These are phyloP conservation scores for Zeuzera pyrina DNA, from an alignment of 2,888 invertebrate species.

Conservation along the genomic window DNA sequence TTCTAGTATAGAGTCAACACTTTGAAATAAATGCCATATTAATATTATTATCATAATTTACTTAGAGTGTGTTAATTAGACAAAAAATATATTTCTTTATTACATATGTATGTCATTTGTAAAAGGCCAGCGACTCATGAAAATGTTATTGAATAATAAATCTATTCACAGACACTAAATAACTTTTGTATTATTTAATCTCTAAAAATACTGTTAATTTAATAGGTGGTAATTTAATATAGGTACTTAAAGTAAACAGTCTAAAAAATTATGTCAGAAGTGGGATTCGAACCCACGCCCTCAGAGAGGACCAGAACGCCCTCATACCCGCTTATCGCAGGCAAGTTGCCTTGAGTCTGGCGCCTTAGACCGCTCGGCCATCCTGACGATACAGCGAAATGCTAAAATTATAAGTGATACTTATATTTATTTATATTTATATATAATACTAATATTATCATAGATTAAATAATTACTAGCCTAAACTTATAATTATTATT, in stretches of 20 bases:
- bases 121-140: too few species aligned
- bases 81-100: conserved; percentile 9
- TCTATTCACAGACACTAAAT: too few species aligned
- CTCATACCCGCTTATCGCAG: conserved; percentile 77
- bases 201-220: too few species aligned
- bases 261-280: conserved; percentile 72
- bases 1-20: conserved; percentile 22
- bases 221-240: too few species aligned
- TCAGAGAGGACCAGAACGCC: conserved; percentile 74
- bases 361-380: conserved; percentile 88
- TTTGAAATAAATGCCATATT: conserved; percentile 64
- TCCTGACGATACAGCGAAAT: conserved; percentile 62
- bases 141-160: too few species aligned
- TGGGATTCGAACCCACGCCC: conserved; percentile 81
- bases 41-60: conserved; percentile 35
- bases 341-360: conserved; percentile 28
- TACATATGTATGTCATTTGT: conserved; percentile 7
- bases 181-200: too few species aligned
- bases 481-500: neutral
- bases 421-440: neutral
- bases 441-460: neutral
- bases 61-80: conserved; percentile 19
- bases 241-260: too few species aligned
- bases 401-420: neutral
- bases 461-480: neutral